Conservation (phyloP, 2,113 vertebrate genomes). For the Ceuthmochares aereus region DNA sequence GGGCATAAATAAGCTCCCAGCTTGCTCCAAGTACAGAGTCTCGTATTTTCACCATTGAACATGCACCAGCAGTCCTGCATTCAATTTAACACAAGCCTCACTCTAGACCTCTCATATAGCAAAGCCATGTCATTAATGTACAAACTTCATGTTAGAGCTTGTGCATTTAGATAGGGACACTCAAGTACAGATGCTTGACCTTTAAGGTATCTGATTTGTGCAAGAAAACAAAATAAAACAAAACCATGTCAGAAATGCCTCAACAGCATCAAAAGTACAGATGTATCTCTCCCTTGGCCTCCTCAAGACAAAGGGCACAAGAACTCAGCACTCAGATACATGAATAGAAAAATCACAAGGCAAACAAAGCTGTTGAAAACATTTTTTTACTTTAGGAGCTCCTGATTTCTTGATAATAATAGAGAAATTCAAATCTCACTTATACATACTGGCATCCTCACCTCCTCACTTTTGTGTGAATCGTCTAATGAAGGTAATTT, state of each 20-base stretch:
- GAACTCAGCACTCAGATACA: fast-evolving
- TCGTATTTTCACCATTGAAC: background rate
- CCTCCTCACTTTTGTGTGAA: background rate
- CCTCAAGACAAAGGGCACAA: background rate
- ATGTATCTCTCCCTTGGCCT: background rate
- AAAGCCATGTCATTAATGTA: fast-evolving
- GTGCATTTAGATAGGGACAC: fast-evolving
- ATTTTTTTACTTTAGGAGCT: background rate
- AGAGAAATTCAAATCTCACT: background rate
- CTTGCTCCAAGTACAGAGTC: background rate
- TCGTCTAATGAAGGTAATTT: background rate
- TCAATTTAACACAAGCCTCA: background rate
- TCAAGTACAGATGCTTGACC: background rate
- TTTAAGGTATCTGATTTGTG: background rate
- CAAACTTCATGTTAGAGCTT: background rate
- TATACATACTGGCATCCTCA: background rate
- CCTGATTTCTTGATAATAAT: background rate
- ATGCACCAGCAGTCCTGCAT: background rate
- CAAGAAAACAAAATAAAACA: background rate
- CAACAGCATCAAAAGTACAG: background rate
- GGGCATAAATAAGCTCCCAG: background rate
- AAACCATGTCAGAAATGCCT: background rate
- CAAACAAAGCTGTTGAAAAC: background rate
- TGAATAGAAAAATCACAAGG: background rate
- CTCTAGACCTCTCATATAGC: background rate